phyloP scores from a whole-genome alignment of 2,113 vertebrate species.

The Neomonachus schauinslandi region DNA sequence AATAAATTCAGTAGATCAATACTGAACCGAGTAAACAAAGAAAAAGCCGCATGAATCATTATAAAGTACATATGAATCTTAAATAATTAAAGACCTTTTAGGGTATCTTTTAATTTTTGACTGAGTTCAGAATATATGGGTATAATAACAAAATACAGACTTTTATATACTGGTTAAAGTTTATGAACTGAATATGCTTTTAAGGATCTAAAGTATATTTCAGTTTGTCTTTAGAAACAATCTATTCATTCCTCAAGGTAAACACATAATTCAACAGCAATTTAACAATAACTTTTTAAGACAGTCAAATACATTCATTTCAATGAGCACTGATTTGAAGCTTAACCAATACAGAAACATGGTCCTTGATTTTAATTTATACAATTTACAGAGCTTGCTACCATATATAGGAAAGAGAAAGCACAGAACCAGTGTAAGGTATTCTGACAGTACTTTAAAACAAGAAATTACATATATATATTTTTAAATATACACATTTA shows the following conservation, averaged over 20 bases:
- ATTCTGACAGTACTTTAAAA: neutral
- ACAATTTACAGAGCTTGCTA: neutral
- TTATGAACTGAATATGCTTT: constrained; percentile 22
- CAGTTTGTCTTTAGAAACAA: constrained; percentile 21
- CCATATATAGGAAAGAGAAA: neutral
- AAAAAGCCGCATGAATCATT: neutral
- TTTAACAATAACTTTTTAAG: neutral
- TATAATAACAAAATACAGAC: neutral
- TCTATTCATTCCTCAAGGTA: neutral
- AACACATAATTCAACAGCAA: constrained; percentile 11
- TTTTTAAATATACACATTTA: neutral
- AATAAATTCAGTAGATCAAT: neutral
- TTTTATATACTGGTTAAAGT: neutral
- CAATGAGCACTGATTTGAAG: neutral
- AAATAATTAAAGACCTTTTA: neutral
- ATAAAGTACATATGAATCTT: neutral
- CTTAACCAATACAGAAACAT: neutral
- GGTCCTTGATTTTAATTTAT: neutral
- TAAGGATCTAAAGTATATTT: neutral
- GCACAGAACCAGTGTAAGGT: neutral
- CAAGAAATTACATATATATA: neutral
- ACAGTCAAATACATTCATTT: neutral
- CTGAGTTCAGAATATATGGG: neutral
- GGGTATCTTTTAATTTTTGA: neutral
- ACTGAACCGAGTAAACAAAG: neutral